phyloP scores from a whole-genome alignment of 1,140 invertebrate genomes.

The Wasmannia auropunctata region DNA sequence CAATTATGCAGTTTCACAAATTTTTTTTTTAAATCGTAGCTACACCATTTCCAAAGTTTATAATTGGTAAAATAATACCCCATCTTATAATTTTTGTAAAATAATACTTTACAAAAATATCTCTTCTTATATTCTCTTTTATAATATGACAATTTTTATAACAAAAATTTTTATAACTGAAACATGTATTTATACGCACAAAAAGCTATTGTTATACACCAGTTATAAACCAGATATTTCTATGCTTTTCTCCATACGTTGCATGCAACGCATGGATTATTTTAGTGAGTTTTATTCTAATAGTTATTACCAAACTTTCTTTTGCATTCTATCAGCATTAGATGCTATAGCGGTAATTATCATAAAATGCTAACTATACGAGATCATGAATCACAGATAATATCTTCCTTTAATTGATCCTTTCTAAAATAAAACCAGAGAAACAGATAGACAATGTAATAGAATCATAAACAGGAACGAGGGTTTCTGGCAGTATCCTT shows the following conservation, averaged over 20 bases:
- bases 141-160: background rate
- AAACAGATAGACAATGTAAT: constrained; percentile 3
- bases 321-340: background rate
- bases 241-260: background rate
- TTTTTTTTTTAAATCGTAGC: background rate
- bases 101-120: background rate
- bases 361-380: background rate
- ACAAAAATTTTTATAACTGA: background rate
- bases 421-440: background rate
- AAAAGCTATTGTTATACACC: background rate
- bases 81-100: background rate
- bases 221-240: background rate
- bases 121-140: background rate
- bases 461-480: constrained; percentile 37
- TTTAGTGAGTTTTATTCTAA: background rate
- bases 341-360: background rate
- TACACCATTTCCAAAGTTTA: constrained; percentile 26
- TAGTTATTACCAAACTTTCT: background rate
- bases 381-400: constrained; percentile 4
- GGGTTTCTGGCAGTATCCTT: background rate
- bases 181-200: background rate
- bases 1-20: constrained; percentile 18
- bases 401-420: background rate
- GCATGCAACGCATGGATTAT: background rate
- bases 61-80: background rate